Base-by-base conservation (phyloP, 2,888 invertebrate genomes). In the Blera fallax region DNA sequence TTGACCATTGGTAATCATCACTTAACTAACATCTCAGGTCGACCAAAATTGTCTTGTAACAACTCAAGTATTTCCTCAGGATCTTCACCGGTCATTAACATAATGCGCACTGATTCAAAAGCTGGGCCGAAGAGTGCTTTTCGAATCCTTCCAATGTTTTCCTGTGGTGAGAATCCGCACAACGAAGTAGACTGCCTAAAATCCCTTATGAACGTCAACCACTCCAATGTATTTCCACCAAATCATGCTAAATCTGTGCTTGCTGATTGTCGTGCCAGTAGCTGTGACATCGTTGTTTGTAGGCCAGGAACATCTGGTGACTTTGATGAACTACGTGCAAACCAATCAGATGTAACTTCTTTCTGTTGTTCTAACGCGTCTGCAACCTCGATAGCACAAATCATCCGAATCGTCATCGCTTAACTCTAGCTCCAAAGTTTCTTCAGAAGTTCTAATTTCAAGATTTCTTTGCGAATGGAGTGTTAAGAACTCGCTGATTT, bases 151-250 rank as follows among this genome's bases (percentile, higher is more conserved):
- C n/a, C 24, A 24, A 52, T 24, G 27, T 52, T 52, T 52, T 52
- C 50, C 11, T 52, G 24, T 2, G 50, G 11, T 24, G 24, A 52
- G 11, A 52, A 52, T 7, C 24, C 50, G 24, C 50, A 52, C n/a
- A 24, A 24, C n/a, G 21, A 21, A 29, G 27, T 54, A 5, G 29
- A 54, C 14, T 29, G 54, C 2, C n/a, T 54, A 24, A 60, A 60
- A 40, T 58, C 58, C n/a, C 58, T 37, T 6, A 58, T 27, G 29
- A 58, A 58, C 11, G 58, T 58, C 21, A 58, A 11, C 56, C 32
- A 34, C 18, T 58, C 56, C 18, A 58, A 34, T 8, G 56, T 14
- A 3, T 32, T 58, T 14, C 58, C 37, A 21, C 21, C 10, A 24
- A 58, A 24, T 37, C n/a, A 21, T 16, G 34, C 2, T 11, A 56